Base-by-base conservation (phyloP, 2,888 invertebrate species). In the Drosophila pegasa region DNA sequence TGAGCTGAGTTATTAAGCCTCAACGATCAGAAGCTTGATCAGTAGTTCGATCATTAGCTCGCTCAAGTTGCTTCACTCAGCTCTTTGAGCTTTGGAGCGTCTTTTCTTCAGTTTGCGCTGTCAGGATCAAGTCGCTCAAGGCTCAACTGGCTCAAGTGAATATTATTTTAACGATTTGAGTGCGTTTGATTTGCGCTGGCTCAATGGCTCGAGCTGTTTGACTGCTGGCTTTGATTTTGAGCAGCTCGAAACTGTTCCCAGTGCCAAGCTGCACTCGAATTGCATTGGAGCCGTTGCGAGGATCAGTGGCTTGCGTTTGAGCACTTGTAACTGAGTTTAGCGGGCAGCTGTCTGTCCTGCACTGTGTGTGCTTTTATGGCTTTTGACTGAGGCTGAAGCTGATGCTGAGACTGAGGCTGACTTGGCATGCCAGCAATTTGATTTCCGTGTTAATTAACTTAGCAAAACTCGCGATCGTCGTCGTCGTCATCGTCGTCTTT, bases 381-480 rank as follows among this genome's bases (percentile, higher is more conserved):
- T 62, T 62, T 25, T n/a, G n/a, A 7, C 52, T 38, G 37, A 14
- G 14, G 2, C 18, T 27, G 8, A 41, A 10, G 9, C 27, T 38
- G 25, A 22, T 52, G 12, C 70, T 29, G 38, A 22, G 8, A 5
- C 25, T 8, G 14, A 18, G 55, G 37, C 71, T 31, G 43, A 35
- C 18, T 64, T 74, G 89, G 85, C 89, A 85, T 80, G 80, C 87
- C 78, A 85, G 76, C 76, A 75, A 88, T 85, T 85, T 80, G 89
- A 80, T 83, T 85, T 87, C 81, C 84, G 87, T 87, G 87, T 87
- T 87, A 87, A 87, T 87, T 89, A 87, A 87, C 83, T 87, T 87
- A 89, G 87, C 87, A 77, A 84, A 86, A 71, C 80, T 80, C 62
- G 73, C 79, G 68, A 78, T 58, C 57, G 38, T 45, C 48, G 63